Evolutionary conservation across 2,888 invertebrate species (phyloP).

Genomic region (Drosophila nr. perissopoda): DNA sequence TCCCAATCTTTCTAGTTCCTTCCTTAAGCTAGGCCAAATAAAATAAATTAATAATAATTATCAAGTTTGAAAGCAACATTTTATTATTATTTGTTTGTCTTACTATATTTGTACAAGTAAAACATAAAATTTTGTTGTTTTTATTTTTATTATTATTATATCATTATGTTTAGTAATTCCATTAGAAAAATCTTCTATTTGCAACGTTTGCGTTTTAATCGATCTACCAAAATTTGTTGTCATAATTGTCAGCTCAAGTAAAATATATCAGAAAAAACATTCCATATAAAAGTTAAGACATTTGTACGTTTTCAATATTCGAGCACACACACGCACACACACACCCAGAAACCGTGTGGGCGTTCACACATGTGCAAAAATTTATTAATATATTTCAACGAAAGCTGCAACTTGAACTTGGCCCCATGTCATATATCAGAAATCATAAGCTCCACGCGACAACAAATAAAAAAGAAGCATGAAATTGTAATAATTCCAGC

Average conservation of each 20-base stretch:
- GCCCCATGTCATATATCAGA: slow-evolving; percentile 81
- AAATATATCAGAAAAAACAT: background rate
- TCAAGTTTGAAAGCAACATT: fast-evolving
- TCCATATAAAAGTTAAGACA: slow-evolving; percentile 57
- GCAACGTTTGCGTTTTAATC: background rate
- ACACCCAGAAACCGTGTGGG: slow-evolving; percentile 12
- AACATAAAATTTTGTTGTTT: background rate
- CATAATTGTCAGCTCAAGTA: background rate
- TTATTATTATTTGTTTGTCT: background rate
- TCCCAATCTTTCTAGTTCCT: fast-evolving
- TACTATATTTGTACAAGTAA: background rate
- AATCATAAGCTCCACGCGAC: slow-evolving; percentile 82
- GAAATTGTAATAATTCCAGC: slow-evolving; percentile 82
- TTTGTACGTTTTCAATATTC: slow-evolving; percentile 67
- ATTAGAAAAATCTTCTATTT: background rate
- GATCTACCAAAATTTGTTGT: background rate
- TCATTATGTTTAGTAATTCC: background rate
- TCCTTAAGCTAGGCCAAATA: background rate
- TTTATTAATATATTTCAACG: slow-evolving; percentile 76
- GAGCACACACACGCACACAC: slow-evolving; percentile 5
- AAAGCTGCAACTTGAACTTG: slow-evolving; percentile 56
- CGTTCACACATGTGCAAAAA: slow-evolving; percentile 53
- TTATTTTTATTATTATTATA: background rate
- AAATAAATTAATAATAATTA: background rate
- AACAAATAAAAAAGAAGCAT: slow-evolving; percentile 80